phyloP scores from a whole-genome alignment of 2,797 vertebrate species.

The Typhlichthys eigenmanni region DNA sequence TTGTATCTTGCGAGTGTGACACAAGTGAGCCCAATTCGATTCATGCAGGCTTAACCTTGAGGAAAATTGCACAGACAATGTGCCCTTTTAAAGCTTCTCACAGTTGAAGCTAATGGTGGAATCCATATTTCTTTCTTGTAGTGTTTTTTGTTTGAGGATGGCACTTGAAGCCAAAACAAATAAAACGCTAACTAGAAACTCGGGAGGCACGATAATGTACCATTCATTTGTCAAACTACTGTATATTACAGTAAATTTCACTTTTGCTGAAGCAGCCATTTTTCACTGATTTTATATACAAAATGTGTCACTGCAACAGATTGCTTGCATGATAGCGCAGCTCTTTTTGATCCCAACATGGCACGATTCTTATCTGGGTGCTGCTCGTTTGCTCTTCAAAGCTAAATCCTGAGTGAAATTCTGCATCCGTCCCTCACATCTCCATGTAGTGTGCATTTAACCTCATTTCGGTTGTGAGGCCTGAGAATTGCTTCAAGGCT shows the following conservation, averaged over 20 bases:
- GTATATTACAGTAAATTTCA: no score
- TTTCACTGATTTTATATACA: no score
- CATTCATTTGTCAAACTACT: no score
- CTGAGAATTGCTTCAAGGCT: background rate
- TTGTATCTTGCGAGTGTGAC: constrained; percentile 6
- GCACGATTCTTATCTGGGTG: constrained; percentile 20
- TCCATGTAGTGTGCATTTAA: background rate
- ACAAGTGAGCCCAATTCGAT: background rate
- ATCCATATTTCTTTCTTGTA: constrained; percentile 8
- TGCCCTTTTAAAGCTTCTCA: background rate
- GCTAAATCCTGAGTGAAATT: constrained; percentile 36
- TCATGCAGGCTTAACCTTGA: background rate
- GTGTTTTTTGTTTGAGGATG: constrained; percentile 8
- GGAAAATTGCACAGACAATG: background rate
- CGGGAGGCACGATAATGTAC: background rate
- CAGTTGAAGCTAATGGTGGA: constrained; percentile 24
- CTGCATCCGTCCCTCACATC: constrained; percentile 37
- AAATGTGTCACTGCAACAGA: constrained; percentile 29
- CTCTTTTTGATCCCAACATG: constrained; percentile 47
- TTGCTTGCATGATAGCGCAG: constrained; percentile 39
- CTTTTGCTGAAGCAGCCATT: no score
- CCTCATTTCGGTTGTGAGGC: constrained; percentile 20
- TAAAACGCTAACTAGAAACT: constrained; percentile 2
- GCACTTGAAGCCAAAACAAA: constrained; percentile 22
- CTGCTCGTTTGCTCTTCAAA: constrained; percentile 49